These are phyloP conservation scores for Darevskia mixta DNA, from an alignment of 2,797 vertebrate species.

Conservation along the genomic window DNA sequence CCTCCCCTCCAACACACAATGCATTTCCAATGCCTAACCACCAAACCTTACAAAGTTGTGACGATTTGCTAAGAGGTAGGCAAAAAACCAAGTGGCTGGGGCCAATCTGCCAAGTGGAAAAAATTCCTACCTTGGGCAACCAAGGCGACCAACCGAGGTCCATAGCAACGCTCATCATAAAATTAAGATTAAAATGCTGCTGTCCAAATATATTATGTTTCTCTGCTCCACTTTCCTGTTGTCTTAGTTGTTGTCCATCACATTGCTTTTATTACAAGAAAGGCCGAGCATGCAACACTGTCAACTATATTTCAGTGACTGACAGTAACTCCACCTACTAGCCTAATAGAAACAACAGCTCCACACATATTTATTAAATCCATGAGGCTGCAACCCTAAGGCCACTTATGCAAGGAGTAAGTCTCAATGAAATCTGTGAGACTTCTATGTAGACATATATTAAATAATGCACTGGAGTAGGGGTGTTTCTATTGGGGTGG, in stretches of 20 bases:
- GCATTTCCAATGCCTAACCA: too few species aligned
- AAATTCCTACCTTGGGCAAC: too few species aligned
- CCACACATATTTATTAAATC: accelerated
- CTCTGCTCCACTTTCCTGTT: not conserved
- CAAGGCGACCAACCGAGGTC: too few species aligned
- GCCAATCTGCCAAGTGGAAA: too few species aligned
- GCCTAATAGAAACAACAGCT: not conserved
- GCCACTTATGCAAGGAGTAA: not conserved
- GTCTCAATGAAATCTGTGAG: not conserved
- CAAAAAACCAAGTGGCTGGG: too few species aligned
- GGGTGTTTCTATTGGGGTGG: not conserved
- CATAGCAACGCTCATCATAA: too few species aligned
- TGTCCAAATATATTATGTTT: not conserved
- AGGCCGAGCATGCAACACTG: not conserved
- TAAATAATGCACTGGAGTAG: not conserved
- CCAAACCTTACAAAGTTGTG: too few species aligned
- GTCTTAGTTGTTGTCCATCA: not conserved
- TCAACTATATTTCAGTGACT: not conserved
- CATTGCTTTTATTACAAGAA: not conserved
- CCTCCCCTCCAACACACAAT: too few species aligned
- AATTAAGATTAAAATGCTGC: too few species aligned
- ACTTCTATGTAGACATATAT: not conserved
- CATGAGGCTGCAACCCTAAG: not conserved
- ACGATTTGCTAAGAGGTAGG: too few species aligned
- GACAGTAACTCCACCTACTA: accelerated